Conservation (phyloP, 1,140 invertebrate genomes). For the Ceratosolen fusciceps region DNA sequence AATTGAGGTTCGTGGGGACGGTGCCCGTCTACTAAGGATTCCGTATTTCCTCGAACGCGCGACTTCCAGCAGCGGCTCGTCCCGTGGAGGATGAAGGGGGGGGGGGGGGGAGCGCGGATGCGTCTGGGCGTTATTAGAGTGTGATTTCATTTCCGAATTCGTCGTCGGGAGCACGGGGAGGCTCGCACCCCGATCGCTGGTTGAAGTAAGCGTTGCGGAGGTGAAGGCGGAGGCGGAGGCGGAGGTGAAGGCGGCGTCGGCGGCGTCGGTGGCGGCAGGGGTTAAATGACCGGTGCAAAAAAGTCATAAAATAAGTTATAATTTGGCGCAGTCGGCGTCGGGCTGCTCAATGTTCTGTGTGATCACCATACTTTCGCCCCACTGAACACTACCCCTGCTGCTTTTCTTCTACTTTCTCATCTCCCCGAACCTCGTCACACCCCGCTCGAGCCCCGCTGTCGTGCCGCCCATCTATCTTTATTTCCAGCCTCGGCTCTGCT, state of each 20-base stretch:
- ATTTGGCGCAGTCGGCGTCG: slow-evolving; percentile 70
- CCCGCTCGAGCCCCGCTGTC: neutral
- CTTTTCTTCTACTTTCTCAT: neutral
- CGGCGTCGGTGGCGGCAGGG: slow-evolving; percentile 41
- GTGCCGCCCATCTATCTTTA: slow-evolving; percentile 13
- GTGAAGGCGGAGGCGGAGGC: neutral
- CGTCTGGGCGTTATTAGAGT: slow-evolving; percentile 68
- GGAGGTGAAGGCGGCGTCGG: neutral
- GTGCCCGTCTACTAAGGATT: neutral
- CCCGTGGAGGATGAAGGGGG: neutral
- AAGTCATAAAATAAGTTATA: slow-evolving; percentile 74
- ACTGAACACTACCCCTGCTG: slow-evolving; percentile 62
- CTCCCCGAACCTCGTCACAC: neutral
- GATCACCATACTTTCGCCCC: slow-evolving; percentile 69
- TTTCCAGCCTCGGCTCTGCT: neutral
- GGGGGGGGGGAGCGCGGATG: too few relatives aligned
- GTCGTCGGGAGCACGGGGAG: slow-evolving; percentile 58
- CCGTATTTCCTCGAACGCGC: neutral
- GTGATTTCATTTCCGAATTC: slow-evolving; percentile 70
- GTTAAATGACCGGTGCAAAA: slow-evolving; percentile 72
- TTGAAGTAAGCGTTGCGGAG: too few relatives aligned
- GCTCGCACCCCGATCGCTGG: slow-evolving; percentile 24
- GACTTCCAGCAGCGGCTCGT: neutral
- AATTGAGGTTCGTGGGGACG: neutral
- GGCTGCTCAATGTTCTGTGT: slow-evolving; percentile 71